Evolutionary conservation across 2,888 invertebrate genomes (phyloP), one percentile per base, ranked within the genome.

Genomic region (Rhagonycha fulva): DNA sequence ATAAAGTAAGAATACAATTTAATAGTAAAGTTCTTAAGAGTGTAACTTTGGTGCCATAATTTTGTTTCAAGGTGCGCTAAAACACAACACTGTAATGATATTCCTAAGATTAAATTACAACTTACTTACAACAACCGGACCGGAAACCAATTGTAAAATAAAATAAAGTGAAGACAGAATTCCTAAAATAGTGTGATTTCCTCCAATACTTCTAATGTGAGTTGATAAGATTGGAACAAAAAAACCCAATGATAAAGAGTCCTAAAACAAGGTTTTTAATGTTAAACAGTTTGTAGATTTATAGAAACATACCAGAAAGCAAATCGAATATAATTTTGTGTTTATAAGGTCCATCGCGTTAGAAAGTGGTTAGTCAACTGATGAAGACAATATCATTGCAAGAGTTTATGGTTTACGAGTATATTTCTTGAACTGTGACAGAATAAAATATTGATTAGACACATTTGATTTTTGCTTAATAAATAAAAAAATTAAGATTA

Each of bases 51-150:
- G 91, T 87, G 63, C 91, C 91, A 84, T 89, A 90, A 72, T 89
- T 82, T 81, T 92, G 91, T 86, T 91, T 91, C 82, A 91, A 88
- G 82, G 90, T 90, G 62, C 91, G 91, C 92, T 92, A 87, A 80
- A 90, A 89, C 12, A 24, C n/a, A 23, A 26, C n/a, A 24, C 7
- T 66, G 73, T 11, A 14, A 9, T 14, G 62, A 67, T 14, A 10
- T 68, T 14, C 9, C 60, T 62, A 30, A 28, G 23, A n/a, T 19
- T 60, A 72, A n/a, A 72, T 19, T 26, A 76, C 0, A 14, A 30
- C 12, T 61, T 69, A 86, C 89, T 88, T 87, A 91, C 91, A 76
- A 91, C 88, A 61, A 92, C 83, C 9, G 92, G 92, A 23, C 91
- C 91, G 60, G 91, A 90, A 70, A 90, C 86, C 63, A 92, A 85